Base-by-base conservation (phyloP, 2,888 invertebrate species). In the Apantesis nais region DNA sequence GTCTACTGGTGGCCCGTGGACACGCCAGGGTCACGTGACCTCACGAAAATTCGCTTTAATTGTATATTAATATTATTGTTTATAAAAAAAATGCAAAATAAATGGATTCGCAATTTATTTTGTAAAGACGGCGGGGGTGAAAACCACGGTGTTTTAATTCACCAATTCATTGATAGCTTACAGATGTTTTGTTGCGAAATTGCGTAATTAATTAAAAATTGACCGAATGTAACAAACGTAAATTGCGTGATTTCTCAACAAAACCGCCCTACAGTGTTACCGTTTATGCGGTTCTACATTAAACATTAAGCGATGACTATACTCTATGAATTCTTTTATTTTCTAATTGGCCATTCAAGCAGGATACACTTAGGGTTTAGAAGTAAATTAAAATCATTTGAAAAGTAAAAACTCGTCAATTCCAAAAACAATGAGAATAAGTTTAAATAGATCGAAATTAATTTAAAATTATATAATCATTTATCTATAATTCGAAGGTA, bases 41-140 rank as follows among this genome's bases (percentile, higher is more conserved):
- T 19, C 39, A 31, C 61, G 29, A 44, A 62, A 55, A 41, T 66
- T 70, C n/a, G 70, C 58, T 71, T 70, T 76, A 73, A 55, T 74
- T 71, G 65, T 73, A 70, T 70, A 64, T n/a, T n/a, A 66, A 61
- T 41, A 62, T 68, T 62, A n/a, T 55, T 44, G 52, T 37, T 48
- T n/a, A 37, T 52, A 29, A 55, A 55, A 68, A n/a, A 63, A 55
- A 19, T 41, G 3, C 25, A 14, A 55, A 58, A 58, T 29, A 16
- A 58, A 16, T 52, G 29, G 29, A 16, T 44, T 41, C 37, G 62
- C 63, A 31, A 63, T 68, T 58, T n/a, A 55, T 55, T 55, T 63
- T 39, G 48, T 34, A 48, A 34, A 31, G 29, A 41, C 39, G 41
- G 39, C 41, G 41, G 25, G 44, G 34, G 37, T 44, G 37, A 19